Percentiles rank a stretch among this genome's conserved stretches.
phyloP scores from a whole-genome alignment of 2,888 invertebrate species.

The Papilio gigon region DNA sequence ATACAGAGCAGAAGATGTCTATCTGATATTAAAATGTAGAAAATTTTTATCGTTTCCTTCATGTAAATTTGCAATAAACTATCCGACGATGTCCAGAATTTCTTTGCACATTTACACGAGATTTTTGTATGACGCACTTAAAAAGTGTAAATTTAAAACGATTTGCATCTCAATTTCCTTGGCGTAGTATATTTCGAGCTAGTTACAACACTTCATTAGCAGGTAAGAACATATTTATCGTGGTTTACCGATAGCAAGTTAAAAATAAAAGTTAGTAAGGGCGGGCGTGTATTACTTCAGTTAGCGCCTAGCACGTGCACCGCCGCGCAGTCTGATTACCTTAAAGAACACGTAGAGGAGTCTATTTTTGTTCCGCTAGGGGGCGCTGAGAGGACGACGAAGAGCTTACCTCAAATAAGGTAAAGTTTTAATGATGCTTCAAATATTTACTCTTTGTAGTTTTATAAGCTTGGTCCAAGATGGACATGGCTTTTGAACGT shows the following conservation, averaged over 20 bases:
- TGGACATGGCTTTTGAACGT: neutral
- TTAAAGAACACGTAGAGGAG: slow-evolving; percentile 54
- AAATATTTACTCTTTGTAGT: neutral
- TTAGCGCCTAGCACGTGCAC: slow-evolving; percentile 76
- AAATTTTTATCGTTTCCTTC: neutral
- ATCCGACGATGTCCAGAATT: neutral
- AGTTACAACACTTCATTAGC: slow-evolving; percentile 56
- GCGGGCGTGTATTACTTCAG: slow-evolving; percentile 67
- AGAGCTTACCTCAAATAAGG: slow-evolving; percentile 18
- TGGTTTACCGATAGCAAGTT: slow-evolving; percentile 62
- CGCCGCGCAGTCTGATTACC: slow-evolving; percentile 74
- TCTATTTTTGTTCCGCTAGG: slow-evolving; percentile 66
- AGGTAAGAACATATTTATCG: slow-evolving; percentile 64
- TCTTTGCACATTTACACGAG: neutral
- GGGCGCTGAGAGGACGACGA: slow-evolving; percentile 40
- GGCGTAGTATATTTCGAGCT: neutral
- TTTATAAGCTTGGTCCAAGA: neutral
- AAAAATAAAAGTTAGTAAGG: slow-evolving; percentile 72
- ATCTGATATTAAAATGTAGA: neutral
- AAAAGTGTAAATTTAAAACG: neutral
- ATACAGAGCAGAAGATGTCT: neutral
- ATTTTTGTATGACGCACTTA: neutral
- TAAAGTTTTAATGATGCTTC: slow-evolving; percentile 10
- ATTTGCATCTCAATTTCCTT: neutral
- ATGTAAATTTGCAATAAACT: too few relatives aligned